These are phyloP conservation scores for Sphaerophoria rueppellii DNA, from an alignment of 2,888 invertebrate genomes.

Conservation along the genomic window DNA sequence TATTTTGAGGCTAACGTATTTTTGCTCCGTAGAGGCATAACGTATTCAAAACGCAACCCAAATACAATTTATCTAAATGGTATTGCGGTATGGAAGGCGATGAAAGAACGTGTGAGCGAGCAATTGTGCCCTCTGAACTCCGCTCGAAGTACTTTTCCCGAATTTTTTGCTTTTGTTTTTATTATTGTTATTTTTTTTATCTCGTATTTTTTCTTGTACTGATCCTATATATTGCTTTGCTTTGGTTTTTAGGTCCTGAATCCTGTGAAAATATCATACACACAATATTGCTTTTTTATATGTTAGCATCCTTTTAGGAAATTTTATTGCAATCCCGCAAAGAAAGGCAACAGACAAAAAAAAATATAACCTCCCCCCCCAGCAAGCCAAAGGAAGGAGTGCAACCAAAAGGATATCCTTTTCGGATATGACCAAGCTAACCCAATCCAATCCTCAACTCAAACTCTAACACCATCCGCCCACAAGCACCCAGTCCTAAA, in stretches of 20 bases:
- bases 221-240: conserved; percentile 20
- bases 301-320: conserved; percentile 72
- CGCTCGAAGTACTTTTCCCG: conserved; percentile 62
- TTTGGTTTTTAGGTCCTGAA: conserved; percentile 33
- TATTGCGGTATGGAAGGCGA: conserved; percentile 71
- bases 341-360: conserved; percentile 28
- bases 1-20: conserved; percentile 31
- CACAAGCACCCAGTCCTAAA: neutral
- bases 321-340: conserved; percentile 71
- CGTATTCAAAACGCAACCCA: conserved; percentile 73
- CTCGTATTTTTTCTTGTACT: conserved; percentile 1
- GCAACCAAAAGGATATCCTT: conserved; percentile 56
- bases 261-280: conserved; percentile 56
- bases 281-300: conserved; percentile 72
- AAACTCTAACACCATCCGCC: neutral
- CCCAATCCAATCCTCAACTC: neutral
- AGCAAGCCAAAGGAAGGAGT: conserved; percentile 30
- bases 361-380: neutral
- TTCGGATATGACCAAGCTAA: conserved; percentile 11
- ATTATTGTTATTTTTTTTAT: conserved; percentile 32
- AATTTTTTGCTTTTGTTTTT: conserved; percentile 35
- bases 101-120: conserved; percentile 68
- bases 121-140: conserved; percentile 52
- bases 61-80: conserved; percentile 73
- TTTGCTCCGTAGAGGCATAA: conserved; percentile 63